Base-by-base conservation (phyloP, 2,113 vertebrate genomes). In the Donacobius atricapilla region DNA sequence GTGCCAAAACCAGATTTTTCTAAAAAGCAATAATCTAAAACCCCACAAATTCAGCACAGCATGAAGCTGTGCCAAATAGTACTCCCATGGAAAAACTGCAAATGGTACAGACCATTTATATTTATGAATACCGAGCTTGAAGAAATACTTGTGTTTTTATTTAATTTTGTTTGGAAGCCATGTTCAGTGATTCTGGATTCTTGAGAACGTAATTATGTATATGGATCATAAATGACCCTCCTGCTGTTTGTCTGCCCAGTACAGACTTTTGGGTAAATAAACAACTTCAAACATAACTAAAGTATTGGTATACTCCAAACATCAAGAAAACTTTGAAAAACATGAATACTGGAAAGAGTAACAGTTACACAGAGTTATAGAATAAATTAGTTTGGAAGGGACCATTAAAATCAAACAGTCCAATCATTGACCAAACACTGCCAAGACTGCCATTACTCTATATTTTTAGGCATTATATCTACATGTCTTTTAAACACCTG, bases 1-100 rank as follows among this genome's bases (percentile, higher is more conserved):
- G 73, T 87, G 81, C 87, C 96, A 96, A 89, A 96, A 57, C 1
- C 89, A 95, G 70, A 85, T 85, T 89, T 90, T 96, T 94, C 65
- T 81, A 53, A 93, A 95, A 89, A 87, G 63, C 58, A 88, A 73
- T 93, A 94, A 84, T 45, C 37, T 83, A 91, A 94, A 61, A 84
- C 17, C 57, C 89, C 91, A 85, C 73, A 87, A 72, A 83, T 91
- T 79, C 25, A 40, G 94, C 57, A 94, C 66, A 93, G 54, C 42
- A 16, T 61, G 33, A 93, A 90, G 50, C 24, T 47, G 33, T 86
- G 78, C 73, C 91, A 94, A 89, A 93, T 76, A 91, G 79, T 83
- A 76, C n/a, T 82, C 44, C 44, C 61, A 79, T 50, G 45, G 81
- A 96, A 96, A 96, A 96, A 42, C 16, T 65, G 23, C 37, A 85